Percentiles rank a stretch among this genome's conserved stretches.
Evolutionary conservation across 2,113 vertebrate species (phyloP).

Genomic region (Oreamnos americanus): DNA sequence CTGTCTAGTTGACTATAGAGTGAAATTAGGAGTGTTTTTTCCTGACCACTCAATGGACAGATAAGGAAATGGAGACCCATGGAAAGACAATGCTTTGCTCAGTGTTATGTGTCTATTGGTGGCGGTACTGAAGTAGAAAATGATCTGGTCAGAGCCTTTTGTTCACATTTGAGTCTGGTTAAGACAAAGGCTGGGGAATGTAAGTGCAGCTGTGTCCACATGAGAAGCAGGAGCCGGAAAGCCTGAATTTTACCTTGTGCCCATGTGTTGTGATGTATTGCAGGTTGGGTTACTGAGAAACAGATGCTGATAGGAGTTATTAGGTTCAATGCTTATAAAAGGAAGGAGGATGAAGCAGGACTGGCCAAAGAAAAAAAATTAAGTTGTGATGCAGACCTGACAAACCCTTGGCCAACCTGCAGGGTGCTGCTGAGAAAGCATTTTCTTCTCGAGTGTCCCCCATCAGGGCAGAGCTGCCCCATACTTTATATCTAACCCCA

Average conservation of each 20-base stretch:
- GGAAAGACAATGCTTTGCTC: not conserved
- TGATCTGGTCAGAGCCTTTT: not conserved
- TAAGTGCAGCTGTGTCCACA: not conserved
- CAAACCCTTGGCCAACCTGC: not conserved
- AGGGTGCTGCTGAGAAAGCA: not conserved
- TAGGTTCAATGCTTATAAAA: not conserved
- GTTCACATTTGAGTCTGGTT: not conserved
- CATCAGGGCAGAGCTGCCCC: not conserved
- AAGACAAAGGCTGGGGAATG: not conserved
- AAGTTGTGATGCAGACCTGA: not conserved
- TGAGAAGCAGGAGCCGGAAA: not conserved
- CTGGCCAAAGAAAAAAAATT: not conserved
- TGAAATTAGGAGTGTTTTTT: not conserved
- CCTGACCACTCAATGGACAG: not conserved
- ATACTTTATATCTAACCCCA: not conserved
- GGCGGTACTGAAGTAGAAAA: not conserved
- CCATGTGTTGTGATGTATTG: not conserved
- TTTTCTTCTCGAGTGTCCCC: not conserved
- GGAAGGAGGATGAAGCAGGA: not conserved
- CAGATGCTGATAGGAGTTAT: not conserved
- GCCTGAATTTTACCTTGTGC: not conserved
- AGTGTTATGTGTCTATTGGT: not conserved
- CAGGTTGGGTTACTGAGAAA: not conserved
- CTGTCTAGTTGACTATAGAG: not conserved
- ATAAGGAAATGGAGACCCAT: not conserved